phyloP scores from a whole-genome alignment of 1,140 invertebrate species.

The Vanessa tameamea region DNA sequence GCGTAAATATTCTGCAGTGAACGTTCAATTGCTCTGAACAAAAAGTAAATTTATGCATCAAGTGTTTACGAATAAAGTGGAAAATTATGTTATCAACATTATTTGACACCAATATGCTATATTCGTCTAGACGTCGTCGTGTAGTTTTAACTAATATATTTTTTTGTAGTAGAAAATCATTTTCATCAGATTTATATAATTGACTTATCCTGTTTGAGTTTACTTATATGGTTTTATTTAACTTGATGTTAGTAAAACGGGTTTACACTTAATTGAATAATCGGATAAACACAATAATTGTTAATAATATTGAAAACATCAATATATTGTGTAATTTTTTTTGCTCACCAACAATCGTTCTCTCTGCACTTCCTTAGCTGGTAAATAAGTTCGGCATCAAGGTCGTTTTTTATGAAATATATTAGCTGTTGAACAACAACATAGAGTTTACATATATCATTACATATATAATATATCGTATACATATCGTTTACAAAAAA shows the following conservation, averaged over 20 bases:
- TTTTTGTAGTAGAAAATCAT: not conserved
- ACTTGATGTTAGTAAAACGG: constrained; percentile 15
- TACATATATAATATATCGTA: too few relatives aligned
- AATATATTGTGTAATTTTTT: too few relatives aligned
- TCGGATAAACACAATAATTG: constrained; percentile 3
- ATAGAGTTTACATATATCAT: too few relatives aligned
- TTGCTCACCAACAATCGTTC: too few relatives aligned
- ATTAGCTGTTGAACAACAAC: too few relatives aligned
- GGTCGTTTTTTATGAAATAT: too few relatives aligned
- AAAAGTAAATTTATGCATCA: not conserved
- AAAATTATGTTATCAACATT: constrained; percentile 5
- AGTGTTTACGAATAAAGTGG: constrained; percentile 6
- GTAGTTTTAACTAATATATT: not conserved
- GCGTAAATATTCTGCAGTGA: constrained; percentile 17
- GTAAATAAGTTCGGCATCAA: too few relatives aligned
- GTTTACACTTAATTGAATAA: constrained; percentile 21
- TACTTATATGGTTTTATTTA: constrained; percentile 32
- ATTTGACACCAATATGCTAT: constrained; percentile 6
- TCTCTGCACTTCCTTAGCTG: too few relatives aligned
- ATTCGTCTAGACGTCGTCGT: constrained; percentile 8
- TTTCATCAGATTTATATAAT: constrained; percentile 14
- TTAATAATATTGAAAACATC: too few relatives aligned
- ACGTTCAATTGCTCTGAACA: not conserved
- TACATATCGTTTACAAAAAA: not conserved
- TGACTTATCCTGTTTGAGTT: constrained; percentile 26